Evolutionary conservation across 2,797 vertebrate species (phyloP).

Genomic region (Cynopterus sphinx): DNA sequence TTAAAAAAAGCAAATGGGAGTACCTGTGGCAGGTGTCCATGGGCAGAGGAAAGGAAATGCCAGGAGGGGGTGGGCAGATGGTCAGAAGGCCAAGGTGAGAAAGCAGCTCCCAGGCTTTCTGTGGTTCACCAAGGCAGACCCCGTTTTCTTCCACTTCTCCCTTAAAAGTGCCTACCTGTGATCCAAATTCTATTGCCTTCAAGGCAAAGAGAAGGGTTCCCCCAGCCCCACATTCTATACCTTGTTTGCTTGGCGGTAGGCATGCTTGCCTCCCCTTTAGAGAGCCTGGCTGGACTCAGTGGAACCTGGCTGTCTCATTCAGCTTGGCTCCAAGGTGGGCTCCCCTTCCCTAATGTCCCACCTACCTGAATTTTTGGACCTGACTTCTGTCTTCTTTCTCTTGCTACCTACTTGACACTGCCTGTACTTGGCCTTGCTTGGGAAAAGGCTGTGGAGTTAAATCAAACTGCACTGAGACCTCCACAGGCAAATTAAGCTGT

Average conservation of each 20-base stretch:
- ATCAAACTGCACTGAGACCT: conserved; percentile 62
- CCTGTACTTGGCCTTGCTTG: conserved; percentile 63
- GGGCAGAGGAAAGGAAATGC: background rate
- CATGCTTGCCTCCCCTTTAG: background rate
- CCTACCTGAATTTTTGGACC: conserved; percentile 67
- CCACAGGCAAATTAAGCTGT: background rate
- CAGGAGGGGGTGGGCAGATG: background rate
- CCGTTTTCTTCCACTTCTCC: background rate
- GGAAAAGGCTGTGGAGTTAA: conserved; percentile 70
- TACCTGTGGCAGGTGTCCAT: background rate
- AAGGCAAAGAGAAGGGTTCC: background rate
- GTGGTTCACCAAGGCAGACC: background rate
- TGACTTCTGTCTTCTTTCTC: conserved; percentile 71
- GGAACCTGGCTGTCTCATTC: background rate
- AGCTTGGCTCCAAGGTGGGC: background rate
- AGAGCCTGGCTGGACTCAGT: background rate
- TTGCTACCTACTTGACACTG: conserved; percentile 71
- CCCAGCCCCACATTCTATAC: background rate
- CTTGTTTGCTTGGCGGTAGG: background rate
- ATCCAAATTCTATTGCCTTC: background rate
- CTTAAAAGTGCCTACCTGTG: background rate
- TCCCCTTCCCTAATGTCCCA: conserved; percentile 4
- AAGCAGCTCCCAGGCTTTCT: background rate
- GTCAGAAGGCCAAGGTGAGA: background rate
- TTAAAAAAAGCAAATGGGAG: background rate